Base-by-base conservation (phyloP, 2,888 invertebrate species). In the Orthosia gothica region DNA sequence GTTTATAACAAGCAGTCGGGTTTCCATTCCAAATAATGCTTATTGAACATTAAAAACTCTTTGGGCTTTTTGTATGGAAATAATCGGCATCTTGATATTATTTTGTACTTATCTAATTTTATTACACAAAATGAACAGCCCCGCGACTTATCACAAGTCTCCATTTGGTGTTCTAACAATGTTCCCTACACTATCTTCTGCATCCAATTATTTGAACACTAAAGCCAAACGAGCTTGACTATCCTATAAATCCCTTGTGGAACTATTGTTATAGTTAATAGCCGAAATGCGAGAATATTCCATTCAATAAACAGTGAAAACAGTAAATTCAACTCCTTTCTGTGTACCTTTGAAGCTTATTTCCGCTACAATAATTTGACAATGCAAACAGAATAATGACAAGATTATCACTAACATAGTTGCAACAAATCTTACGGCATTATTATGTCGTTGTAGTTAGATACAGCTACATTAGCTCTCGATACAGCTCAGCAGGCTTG, bases 121-220 rank as follows among this genome's bases (percentile, higher is more conserved):
- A 66, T 45, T 15, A 12, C 32, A 11, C n/a, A 16, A 49, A 32
- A 57, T 0, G 32, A 68, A 32, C 18, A 7, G 12, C 9, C 3
- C 11, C 5, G 7, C 9, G 13, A 40, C 5, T 15, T 57, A 5
- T 15, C 15, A 47, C 4, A 32, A 32, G 0, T 5, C 32, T 47
- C 13, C 12, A 23, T 5, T 13, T 13, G 1, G 15, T 26, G 5
- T 55, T 1, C 40, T 1, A 40, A 40, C 40, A 9, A 40, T 40
- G 40, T 40, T 40, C 15, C 5, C 45, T 20, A 45, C 45, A 45
- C 20, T 45, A 45, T 61, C 18, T 26, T 32, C 50, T 45, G 54
- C 54, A 62, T 81, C 32, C 76, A 81, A 80, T 80, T 76, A 81
- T 81, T 68, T 26, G 9, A 81, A 65, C 77, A 81, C 20, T 45